Evolutionary conservation across 2,888 invertebrate species (phyloP), one percentile per base, ranked within the genome.

Genomic region (Agriopis aurantiaria): DNA sequence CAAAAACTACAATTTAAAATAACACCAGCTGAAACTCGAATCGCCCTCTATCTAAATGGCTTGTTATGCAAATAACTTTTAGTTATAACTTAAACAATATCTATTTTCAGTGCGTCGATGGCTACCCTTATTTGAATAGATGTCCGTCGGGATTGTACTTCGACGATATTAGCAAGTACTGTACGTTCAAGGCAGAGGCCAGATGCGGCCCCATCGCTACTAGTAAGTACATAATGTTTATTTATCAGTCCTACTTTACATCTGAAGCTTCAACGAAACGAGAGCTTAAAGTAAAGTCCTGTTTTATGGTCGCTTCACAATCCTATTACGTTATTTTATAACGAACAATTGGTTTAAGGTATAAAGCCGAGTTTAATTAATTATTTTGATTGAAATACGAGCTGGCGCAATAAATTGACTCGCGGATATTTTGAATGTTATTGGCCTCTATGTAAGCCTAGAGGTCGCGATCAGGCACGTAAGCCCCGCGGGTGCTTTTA

Each of bases 121-220:
- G 97, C 71, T 97, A 95, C 85, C 98, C 98, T 1, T 98, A 98
- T 88, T 81, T 97, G 82, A 98, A 97, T 90, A 96, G 97, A 85
- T 98, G 98, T 88, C 98, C 98, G 11, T 97, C 98, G 3, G 97
- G 98, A 68, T 95, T 98, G 61, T 97, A 97, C 89, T 98, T 98
- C 86, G 98, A 98, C 87, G 98, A 98, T 85, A 96, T 97, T 82
- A 97, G 96, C 91, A 98, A 98, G 91, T 97, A 95, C 85, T 98
- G 98, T 88, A 98, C 98, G 3, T 98, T 98, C 90, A 97, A 98
- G 92, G 96, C 95, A 69, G 98, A 98, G 91, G 98, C 98, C 43
- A 95, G 97, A 85, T 98, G 98, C 88, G 98, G 98, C 60, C 98
- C 98, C 33, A 96, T 98, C 77, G 95, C 97, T 73, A 96, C 97